Percentiles rank a stretch among this genome's conserved stretches.
These are phyloP conservation scores for Thalassoma bifasciatum DNA, from an alignment of 2,113 vertebrate species.

Conservation along the genomic window DNA sequence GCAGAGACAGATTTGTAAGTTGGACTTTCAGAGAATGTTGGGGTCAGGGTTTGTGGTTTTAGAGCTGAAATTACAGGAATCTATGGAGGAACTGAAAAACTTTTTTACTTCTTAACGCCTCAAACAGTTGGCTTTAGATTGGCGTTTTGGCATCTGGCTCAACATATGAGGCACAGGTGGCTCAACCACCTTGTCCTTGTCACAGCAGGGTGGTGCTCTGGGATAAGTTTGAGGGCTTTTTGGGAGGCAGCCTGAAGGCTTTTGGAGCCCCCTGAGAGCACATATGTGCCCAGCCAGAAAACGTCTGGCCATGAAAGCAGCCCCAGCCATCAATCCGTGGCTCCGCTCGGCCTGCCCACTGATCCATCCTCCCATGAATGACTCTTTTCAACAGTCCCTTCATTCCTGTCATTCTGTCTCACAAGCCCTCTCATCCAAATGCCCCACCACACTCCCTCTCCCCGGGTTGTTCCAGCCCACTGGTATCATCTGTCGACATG, in stretches of 20 bases:
- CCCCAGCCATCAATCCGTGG: slow-evolving; percentile 28
- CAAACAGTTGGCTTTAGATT: slow-evolving; percentile 5
- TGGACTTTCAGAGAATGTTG: not conserved
- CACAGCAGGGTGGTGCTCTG: slow-evolving; percentile 27
- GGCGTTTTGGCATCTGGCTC: slow-evolving; percentile 18
- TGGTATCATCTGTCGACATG: slow-evolving; percentile 55
- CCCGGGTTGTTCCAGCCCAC: slow-evolving; percentile 34
- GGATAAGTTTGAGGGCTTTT: slow-evolving; percentile 59
- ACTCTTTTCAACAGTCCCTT: slow-evolving; percentile 40
- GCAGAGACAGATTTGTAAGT: not conserved
- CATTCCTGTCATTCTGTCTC: slow-evolving; percentile 29
- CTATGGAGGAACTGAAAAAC: not conserved
- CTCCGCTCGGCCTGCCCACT: slow-evolving; percentile 34
- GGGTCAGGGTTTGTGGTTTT: not conserved
- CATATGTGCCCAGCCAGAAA: slow-evolving; percentile 68
- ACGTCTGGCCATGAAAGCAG: slow-evolving; percentile 59
- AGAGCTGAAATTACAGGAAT: not conserved
- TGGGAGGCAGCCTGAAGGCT: slow-evolving; percentile 59
- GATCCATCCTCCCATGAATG: slow-evolving; percentile 54
- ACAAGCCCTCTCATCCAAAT: slow-evolving; percentile 40
- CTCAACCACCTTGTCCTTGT: slow-evolving; percentile 60
- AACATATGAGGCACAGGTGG: slow-evolving; percentile 51
- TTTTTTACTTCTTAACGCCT: not conserved
- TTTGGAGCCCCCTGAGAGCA: slow-evolving; percentile 59
- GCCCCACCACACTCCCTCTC: slow-evolving; percentile 8